phyloP scores from a whole-genome alignment of 2,113 vertebrate genomes.

The Sylvicapra grimmia region DNA sequence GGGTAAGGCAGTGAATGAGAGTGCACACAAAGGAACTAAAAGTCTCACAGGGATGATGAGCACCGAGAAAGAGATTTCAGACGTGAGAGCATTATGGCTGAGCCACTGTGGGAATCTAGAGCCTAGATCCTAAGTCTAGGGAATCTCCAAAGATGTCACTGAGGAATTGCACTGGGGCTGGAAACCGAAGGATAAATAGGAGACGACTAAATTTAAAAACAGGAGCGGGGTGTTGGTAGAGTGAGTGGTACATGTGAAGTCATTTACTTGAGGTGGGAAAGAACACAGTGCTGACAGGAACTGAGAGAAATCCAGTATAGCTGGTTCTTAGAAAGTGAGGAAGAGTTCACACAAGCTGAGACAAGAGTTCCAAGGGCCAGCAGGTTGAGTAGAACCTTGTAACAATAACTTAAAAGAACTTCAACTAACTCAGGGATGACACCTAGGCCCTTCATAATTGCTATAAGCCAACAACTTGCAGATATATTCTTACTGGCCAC shows the following conservation, averaged over 20 bases:
- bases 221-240: fast-evolving
- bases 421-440: background rate
- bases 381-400: background rate
- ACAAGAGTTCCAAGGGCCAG: background rate
- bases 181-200: background rate
- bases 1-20: background rate
- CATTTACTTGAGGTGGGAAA: background rate
- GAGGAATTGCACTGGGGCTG: background rate
- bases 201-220: background rate
- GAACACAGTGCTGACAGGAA: background rate
- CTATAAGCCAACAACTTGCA: background rate
- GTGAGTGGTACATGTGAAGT: background rate
- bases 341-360: background rate
- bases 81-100: background rate
- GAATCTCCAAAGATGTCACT: background rate
- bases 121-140: background rate
- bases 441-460: background rate
- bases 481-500: background rate
- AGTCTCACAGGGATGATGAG: background rate
- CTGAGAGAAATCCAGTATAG: background rate
- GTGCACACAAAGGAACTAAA: background rate
- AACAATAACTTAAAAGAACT: background rate
- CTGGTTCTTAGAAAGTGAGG: background rate
- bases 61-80: background rate
- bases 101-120: background rate